Evolutionary conservation across 53 echinoderm and acorn worm species (phyloP), one percentile per base, ranked within the genome.

Genomic region (Echinometra lucunter): DNA sequence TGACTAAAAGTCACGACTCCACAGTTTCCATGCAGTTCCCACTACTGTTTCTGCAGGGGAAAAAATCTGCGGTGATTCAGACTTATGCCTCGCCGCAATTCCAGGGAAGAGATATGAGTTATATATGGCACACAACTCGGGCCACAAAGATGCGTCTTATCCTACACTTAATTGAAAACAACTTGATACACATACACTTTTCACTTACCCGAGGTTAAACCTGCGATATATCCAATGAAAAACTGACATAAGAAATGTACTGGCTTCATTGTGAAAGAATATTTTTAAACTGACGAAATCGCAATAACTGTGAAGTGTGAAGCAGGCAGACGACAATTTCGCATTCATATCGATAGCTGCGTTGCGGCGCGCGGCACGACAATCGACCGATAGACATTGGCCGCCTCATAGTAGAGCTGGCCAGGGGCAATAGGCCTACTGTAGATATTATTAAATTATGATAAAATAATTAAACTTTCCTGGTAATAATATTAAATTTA

Each of bases 201-300:
- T 83, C n/a, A 83, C 83, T 83, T 45, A 83, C 83, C 45, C 47
- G 83, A 47, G 28, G 83, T 83, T n/a, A 47, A 47, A 45, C 83
- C 83, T 47, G 47, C 38, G 83, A 47, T 83, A 83, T 83, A 83
- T 83, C 83, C 83, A 47, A 83, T 47, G 12, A 83, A 45, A 16
- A 83, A 47, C 12, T 47, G 83, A 45, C 83, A 27, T 28, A 83
- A 83, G 47, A 83, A 49, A 83, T n/a, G 83, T 47, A 83, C 0
- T 47, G 47, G 45, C 12, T 83, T 83, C 83, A 83, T 83, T n/a
- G 45, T 83, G 10, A 83, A 47, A 47, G 10, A 47, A 28, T 25
- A 47, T 18, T 83, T n/a, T n/a, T n/a, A n/a, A n/a, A n/a, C n/a
- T n/a, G n/a, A n/a, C n/a, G n/a, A n/a, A n/a, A n/a, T n/a, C n/a